Percentiles rank a stretch among this genome's conserved stretches.
Evolutionary conservation across 2,113 vertebrate species (phyloP).

Genomic region (Empidonax alnorum): DNA sequence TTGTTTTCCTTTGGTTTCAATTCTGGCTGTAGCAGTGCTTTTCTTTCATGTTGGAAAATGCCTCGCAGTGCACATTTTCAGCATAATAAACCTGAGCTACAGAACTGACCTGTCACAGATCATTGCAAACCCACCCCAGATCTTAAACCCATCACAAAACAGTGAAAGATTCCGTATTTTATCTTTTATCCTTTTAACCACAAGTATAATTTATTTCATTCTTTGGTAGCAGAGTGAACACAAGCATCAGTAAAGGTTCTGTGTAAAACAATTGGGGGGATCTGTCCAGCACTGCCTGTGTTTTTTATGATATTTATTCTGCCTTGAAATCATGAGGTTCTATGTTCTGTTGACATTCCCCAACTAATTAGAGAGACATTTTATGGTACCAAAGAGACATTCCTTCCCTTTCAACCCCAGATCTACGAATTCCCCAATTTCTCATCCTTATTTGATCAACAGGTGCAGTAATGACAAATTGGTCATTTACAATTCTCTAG

Average conservation of each 20-base stretch:
- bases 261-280: not conserved
- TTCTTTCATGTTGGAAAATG: not conserved
- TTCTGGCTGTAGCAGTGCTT: not conserved
- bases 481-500: constrained; percentile 22
- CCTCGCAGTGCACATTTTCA: constrained; percentile 44
- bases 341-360: not conserved
- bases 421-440: not conserved
- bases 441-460: constrained; percentile 36
- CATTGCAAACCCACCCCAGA: not conserved
- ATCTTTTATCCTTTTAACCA: constrained; percentile 22
- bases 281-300: not conserved
- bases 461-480: constrained; percentile 28
- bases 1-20: constrained; percentile 1
- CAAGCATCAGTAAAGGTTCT: not conserved
- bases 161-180: constrained; percentile 20
- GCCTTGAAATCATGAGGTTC: not conserved
- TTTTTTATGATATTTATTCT: not conserved
- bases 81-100: constrained; percentile 45
- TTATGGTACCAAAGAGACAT: not conserved
- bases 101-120: constrained; percentile 51
- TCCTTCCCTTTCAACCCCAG: not conserved
- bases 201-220: not conserved
- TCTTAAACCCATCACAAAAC: constrained; percentile 38
- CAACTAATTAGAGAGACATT: not conserved
- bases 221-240: not conserved